Conservation (phyloP, 2,113 vertebrate species). For the Antechinus flavipes region DNA sequence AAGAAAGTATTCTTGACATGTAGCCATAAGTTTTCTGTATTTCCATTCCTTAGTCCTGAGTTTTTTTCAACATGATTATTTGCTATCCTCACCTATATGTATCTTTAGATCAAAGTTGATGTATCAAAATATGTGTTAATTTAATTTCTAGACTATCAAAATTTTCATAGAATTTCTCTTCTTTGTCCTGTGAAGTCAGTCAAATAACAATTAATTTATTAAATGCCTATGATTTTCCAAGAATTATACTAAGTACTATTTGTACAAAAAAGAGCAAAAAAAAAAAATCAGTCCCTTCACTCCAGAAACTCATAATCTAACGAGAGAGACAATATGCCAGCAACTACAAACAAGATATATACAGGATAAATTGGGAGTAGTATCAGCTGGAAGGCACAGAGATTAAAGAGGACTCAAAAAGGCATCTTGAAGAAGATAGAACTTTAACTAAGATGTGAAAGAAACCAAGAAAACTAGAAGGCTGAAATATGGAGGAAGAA, state of each 20-base stretch:
- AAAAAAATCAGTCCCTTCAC: background rate
- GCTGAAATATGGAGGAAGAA: background rate
- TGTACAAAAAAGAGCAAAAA: background rate
- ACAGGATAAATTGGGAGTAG: background rate
- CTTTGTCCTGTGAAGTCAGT: background rate
- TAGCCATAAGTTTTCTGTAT: background rate
- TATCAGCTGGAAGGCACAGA: background rate
- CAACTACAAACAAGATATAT: background rate
- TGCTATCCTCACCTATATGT: background rate
- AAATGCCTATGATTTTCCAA: background rate
- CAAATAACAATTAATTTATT: background rate
- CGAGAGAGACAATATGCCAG: background rate
- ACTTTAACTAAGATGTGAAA: background rate
- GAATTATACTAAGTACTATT: background rate
- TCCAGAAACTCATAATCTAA: background rate
- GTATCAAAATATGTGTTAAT: background rate
- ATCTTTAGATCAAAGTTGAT: background rate
- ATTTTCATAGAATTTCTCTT: background rate
- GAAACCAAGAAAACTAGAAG: background rate
- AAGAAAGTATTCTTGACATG: background rate
- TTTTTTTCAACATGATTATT: background rate
- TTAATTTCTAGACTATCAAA: background rate
- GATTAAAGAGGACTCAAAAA: background rate
- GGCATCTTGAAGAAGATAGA: background rate
- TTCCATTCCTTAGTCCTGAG: background rate